phyloP scores from a whole-genome alignment of 1,140 invertebrate species.

The Bombus consobrinus region DNA sequence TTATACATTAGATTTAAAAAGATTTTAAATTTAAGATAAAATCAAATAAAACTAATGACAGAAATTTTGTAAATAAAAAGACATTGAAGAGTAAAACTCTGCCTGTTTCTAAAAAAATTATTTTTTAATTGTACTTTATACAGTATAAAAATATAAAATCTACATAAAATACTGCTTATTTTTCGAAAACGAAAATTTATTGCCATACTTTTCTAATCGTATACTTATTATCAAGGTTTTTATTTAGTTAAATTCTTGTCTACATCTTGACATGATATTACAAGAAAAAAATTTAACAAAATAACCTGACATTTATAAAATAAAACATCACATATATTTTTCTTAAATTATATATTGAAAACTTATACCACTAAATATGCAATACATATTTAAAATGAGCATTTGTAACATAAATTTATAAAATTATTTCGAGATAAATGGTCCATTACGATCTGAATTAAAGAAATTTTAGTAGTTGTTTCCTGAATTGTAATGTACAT shows the following conservation, averaged over 20 bases:
- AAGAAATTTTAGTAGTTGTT: background rate
- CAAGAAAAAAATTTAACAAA: background rate
- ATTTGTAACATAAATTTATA: conserved; percentile 27
- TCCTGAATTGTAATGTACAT: background rate
- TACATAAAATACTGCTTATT: background rate
- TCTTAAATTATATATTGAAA: conserved; percentile 3
- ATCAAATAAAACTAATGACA: background rate
- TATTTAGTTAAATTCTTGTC: background rate
- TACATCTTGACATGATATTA: background rate
- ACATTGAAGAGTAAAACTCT: background rate
- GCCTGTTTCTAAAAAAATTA: background rate
- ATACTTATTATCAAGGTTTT: background rate
- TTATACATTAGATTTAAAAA: too few species aligned
- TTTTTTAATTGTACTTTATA: background rate
- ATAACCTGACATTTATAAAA: background rate
- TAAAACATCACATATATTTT: conserved; percentile 7
- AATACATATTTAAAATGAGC: background rate
- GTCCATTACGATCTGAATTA: background rate
- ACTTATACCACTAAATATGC: conserved; percentile 1
- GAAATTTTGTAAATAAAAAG: background rate
- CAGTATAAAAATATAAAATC: background rate
- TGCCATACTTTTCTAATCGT: background rate
- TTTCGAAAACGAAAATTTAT: background rate
- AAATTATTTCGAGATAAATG: conserved; percentile 35
- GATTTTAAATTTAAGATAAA: background rate